phyloP scores from a whole-genome alignment of 1,140 invertebrate species.

The Cydia strobilella region DNA sequence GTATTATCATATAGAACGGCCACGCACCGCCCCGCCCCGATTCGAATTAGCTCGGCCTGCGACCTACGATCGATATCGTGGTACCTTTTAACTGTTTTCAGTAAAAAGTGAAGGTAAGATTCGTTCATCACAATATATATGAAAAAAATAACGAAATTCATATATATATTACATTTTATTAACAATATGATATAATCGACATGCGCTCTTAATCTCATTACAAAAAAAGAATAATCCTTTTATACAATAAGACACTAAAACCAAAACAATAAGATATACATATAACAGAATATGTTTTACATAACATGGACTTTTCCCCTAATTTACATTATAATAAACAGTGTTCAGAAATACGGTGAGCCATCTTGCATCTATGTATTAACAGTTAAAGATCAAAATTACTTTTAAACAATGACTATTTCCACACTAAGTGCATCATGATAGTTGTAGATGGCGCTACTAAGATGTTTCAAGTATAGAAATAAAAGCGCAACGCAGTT shows the following conservation, averaged over 20 bases:
- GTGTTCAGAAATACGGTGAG: neutral
- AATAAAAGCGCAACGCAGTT: neutral
- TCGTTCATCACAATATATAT: neutral
- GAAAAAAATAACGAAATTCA: neutral
- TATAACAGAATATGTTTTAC: constrained; percentile 62
- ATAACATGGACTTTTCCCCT: constrained; percentile 66
- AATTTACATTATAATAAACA: constrained; percentile 60
- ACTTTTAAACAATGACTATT: neutral
- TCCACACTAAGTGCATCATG: neutral
- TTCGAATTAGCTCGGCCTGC: too few species aligned
- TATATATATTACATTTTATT: constrained; percentile 68
- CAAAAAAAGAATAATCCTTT: constrained; percentile 57
- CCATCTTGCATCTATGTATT: neutral
- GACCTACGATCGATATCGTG: too few species aligned
- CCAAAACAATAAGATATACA: constrained; percentile 57
- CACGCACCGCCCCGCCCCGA: too few species aligned
- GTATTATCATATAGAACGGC: too few species aligned
- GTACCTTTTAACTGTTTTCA: too few species aligned
- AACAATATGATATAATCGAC: constrained; percentile 78
- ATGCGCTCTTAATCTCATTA: constrained; percentile 71
- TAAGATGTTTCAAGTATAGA: neutral
- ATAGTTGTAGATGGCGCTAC: neutral
- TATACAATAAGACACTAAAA: constrained; percentile 70
- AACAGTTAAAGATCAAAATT: neutral
- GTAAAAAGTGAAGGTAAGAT: too few species aligned